Base-by-base conservation (phyloP, 2,113 vertebrate genomes). In the Rhodinocichla rosea region DNA sequence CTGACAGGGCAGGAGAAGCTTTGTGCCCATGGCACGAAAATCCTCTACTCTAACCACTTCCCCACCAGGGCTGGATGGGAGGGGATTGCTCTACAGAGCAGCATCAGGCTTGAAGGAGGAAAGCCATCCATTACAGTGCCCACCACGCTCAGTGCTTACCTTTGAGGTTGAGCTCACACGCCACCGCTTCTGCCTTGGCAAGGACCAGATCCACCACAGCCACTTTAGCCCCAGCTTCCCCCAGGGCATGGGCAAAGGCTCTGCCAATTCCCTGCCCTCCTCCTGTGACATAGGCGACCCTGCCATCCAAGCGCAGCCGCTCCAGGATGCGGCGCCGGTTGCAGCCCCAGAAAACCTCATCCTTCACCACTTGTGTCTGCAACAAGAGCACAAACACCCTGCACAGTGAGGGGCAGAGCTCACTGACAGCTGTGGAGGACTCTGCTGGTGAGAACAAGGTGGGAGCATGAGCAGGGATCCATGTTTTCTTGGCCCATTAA, bases 201-300 rank as follows among this genome's bases (percentile, higher is more conserved):
- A 94, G 94, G 79, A 97, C 97, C 83, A 98, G 47, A 79, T 98
- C 98, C n/a, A 98, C 96, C 3, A 98, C 78, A 0, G 98, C 98
- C 10, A 99, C 98, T 84, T 98, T 98, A 9, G 98, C 98, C 35
- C 98, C 98, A 0, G 98, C 98, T 94, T 98, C 98, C 10, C 98
- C 98, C 77, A 99, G 52, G 0, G 98, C 98, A 0, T 98, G 98
- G 45, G 98, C 98, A 24, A 98, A 98, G 14, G 97, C 98, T 80
- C 98, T 97, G 45, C 98, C 98, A 15, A 98, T 98, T 7, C 98
- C 98, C 90, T 99, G 98, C 20, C 98, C 98, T 10, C 95, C 98
- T 0, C 98, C 98, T 0, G 98, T 98, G 75, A 98, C 97, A 0
- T 98, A 98, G 47, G 98, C 98, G 56, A 98, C 98, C 94, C 97